Conservation (phyloP, 2,113 vertebrate species). For the Strigops habroptila region DNA sequence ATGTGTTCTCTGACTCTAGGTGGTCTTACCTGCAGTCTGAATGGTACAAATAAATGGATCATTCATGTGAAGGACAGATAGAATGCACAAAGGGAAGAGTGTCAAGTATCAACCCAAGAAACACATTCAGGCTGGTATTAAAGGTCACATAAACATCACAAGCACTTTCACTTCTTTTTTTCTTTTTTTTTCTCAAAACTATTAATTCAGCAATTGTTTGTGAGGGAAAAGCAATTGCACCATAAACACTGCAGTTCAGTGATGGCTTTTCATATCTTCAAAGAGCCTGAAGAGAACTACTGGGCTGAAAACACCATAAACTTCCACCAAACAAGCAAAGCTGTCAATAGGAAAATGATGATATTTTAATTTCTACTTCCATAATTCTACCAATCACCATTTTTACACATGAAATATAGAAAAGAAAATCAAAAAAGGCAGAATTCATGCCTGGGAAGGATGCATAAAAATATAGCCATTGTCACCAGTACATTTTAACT, state of each 20-base stretch:
- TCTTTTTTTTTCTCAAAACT: background rate
- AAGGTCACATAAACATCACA: background rate
- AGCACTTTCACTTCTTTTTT: background rate
- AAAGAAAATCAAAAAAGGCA: background rate
- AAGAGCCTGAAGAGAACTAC: background rate
- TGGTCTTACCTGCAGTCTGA: background rate
- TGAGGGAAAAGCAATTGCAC: background rate
- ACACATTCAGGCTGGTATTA: background rate
- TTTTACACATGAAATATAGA: background rate
- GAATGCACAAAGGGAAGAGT: background rate
- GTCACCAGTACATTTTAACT: background rate
- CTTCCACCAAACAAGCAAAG: background rate
- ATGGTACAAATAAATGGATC: background rate
- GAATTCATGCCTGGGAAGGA: background rate
- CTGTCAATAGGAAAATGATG: background rate
- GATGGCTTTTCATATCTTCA: background rate
- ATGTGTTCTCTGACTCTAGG: background rate
- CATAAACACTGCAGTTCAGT: background rate
- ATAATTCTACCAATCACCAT: background rate
- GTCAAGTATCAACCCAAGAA: background rate
- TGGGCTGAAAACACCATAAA: background rate
- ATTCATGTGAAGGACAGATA: background rate
- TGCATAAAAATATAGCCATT: background rate
- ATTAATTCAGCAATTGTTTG: background rate
- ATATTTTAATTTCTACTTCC: background rate